phyloP scores from a whole-genome alignment of 2,888 invertebrate species.

The Athalia cordata region DNA sequence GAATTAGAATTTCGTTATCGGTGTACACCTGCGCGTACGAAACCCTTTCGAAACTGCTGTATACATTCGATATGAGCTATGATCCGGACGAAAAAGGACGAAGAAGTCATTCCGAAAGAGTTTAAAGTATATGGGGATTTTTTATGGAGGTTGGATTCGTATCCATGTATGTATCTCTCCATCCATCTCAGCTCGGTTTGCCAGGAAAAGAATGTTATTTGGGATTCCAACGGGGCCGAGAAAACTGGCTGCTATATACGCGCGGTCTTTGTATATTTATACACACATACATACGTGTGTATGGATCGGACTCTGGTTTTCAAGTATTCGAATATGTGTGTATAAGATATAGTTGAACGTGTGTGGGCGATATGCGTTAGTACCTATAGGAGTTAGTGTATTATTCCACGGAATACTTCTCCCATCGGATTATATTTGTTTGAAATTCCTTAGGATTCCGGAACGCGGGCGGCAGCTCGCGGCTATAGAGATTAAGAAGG shows the following conservation, averaged over 20 bases:
- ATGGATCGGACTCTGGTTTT: no score
- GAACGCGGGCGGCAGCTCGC: conserved; percentile 39
- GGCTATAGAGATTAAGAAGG: conserved; percentile 36
- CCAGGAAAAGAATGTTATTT: conserved; percentile 22
- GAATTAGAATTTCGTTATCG: no score
- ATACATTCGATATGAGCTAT: no score
- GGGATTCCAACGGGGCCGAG: conserved; percentile 11
- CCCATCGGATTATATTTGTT: conserved; percentile 43
- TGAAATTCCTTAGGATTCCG: conserved; percentile 41
- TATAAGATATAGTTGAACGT: no score
- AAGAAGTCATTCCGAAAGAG: no score
- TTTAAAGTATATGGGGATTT: no score
- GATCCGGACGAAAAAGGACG: no score
- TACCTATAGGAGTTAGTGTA: conserved; percentile 2
- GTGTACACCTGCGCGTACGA: no score
- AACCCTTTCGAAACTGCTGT: no score
- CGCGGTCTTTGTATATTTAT: no score
- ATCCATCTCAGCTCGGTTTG: background rate
- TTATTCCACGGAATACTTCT: conserved; percentile 43
- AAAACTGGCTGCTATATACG: background rate
- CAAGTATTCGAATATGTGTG: no score
- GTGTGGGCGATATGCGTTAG: background rate
- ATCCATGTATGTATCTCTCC: background rate
- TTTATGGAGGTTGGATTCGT: background rate
- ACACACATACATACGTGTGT: no score